Conservation (phyloP, 2,113 vertebrate species). For the Hippotragus niger region DNA sequence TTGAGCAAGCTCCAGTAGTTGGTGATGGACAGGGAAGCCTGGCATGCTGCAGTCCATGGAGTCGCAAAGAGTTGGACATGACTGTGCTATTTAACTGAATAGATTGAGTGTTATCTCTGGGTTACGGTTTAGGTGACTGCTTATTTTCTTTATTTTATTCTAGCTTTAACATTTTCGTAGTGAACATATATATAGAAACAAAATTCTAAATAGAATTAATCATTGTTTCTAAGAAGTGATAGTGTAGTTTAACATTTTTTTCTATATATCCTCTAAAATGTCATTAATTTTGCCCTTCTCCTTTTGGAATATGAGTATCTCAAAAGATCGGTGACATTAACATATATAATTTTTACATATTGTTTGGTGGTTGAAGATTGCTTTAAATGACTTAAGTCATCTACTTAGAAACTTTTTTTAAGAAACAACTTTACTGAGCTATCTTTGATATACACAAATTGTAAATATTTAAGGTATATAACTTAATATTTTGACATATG, state of each 20-base stretch:
- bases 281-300: not conserved
- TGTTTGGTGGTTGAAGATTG: not conserved
- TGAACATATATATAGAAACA: not conserved
- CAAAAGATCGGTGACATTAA: not conserved
- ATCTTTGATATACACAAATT: not conserved
- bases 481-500: not conserved
- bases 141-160: not conserved
- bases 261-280: not conserved
- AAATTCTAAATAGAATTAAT: not conserved
- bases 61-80: not conserved
- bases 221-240: not conserved
- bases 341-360: not conserved
- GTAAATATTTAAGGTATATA: not conserved
- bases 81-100: not conserved
- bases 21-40: not conserved
- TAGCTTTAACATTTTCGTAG: not conserved
- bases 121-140: not conserved
- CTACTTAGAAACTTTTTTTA: not conserved
- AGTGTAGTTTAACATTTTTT: not conserved
- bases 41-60: not conserved
- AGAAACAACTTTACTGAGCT: not conserved
- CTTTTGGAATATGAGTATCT: not conserved
- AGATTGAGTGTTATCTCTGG: not conserved
- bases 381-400: not conserved
- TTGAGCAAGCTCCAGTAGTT: not conserved